These are phyloP conservation scores for Lacerta viridis DNA, from an alignment of 2,797 vertebrate genomes.

Conservation along the genomic window DNA sequence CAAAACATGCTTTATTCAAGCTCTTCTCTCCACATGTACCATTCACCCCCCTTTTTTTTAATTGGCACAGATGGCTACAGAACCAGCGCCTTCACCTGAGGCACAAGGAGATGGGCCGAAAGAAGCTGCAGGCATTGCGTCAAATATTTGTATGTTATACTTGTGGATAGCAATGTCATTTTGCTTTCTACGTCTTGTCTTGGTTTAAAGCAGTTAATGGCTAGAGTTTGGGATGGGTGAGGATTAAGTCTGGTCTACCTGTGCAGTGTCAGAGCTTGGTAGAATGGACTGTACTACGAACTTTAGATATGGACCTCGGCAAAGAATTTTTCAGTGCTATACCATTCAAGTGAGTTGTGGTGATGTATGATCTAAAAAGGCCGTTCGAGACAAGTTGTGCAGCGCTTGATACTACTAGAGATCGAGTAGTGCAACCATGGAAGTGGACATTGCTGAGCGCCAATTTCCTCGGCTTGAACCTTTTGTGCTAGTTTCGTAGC, in stretches of 20 bases:
- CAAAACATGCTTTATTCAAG: conserved; percentile 49
- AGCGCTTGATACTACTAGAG: too few relatives aligned
- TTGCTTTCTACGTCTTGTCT: conserved; percentile 57
- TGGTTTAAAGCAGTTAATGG: conserved; percentile 68
- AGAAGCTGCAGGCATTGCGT: conserved; percentile 72
- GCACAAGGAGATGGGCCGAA: conserved; percentile 74
- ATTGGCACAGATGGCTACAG: conserved; percentile 75
- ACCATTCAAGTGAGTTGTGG: too few relatives aligned
- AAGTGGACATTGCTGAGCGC: too few relatives aligned
- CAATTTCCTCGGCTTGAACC: too few relatives aligned
- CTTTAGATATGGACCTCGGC: background rate
- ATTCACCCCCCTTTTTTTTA: conserved; percentile 44
- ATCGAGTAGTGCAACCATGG: too few relatives aligned
- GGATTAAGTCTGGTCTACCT: background rate
- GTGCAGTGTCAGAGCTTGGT: background rate
- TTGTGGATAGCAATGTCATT: background rate
- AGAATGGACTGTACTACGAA: background rate
- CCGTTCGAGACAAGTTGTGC: too few relatives aligned
- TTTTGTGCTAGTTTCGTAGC: too few relatives aligned
- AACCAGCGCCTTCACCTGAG: conserved; percentile 65
- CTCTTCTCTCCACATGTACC: conserved; percentile 34
- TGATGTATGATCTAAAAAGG: too few relatives aligned
- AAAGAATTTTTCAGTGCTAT: too few relatives aligned
- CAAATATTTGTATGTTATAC: conserved; percentile 82
- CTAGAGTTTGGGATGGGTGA: conserved; percentile 16